Percentiles rank a stretch among this genome's conserved stretches.
Conservation (phyloP, 2,797 vertebrate genomes). For the Artibeus jamaicensis region DNA sequence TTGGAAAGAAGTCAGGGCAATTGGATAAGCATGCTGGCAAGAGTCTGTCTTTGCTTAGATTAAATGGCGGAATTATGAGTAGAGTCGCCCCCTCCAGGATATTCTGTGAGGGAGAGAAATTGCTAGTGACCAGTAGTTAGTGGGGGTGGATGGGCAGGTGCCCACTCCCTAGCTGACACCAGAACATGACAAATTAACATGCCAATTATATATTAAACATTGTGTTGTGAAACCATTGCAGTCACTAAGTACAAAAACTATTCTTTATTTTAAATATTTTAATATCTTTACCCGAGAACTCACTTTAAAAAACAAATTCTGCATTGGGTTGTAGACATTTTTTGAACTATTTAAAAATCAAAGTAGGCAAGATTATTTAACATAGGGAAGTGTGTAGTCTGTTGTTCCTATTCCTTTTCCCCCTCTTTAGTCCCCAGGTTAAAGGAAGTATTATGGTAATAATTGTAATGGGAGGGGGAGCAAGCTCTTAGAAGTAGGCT, state of each 20-base stretch:
- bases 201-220: background rate
- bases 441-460: background rate
- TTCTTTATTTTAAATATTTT: background rate
- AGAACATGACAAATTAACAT: background rate
- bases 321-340: background rate
- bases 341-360: conserved; percentile 10
- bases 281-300: background rate
- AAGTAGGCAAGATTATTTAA: background rate
- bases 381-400: background rate
- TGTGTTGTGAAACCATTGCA: background rate
- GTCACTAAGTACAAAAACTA: background rate
- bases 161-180: background rate
- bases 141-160: background rate
- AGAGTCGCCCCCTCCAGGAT: background rate
- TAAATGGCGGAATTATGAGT: background rate
- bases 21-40: background rate
- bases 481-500: background rate
- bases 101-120: background rate
- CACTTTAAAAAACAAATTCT: conserved; percentile 33
- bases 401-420: background rate
- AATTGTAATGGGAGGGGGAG: background rate
- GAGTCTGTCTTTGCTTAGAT: background rate
- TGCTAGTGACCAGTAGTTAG: background rate
- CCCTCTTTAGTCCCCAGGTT: background rate
- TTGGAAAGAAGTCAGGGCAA: background rate